Evolutionary conservation across 2,797 vertebrate species (phyloP).

Genomic region (Peromyscus melanophrys): DNA sequence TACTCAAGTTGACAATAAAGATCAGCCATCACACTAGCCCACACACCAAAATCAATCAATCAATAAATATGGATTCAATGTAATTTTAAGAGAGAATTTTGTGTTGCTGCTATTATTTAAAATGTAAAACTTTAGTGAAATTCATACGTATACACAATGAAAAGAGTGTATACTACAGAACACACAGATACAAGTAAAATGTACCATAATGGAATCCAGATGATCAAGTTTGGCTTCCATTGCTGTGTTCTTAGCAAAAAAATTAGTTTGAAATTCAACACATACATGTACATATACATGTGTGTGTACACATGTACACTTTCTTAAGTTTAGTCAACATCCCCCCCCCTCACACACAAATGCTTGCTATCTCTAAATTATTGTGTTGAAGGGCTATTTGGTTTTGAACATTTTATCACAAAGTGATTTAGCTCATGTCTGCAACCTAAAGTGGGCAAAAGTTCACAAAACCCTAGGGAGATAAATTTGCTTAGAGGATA

Average conservation of each 20-base stretch:
- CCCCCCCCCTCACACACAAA: not conserved
- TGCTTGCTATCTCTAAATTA: slow-evolving; percentile 26
- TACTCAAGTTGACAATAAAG: not conserved
- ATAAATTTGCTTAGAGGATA: not conserved
- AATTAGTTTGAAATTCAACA: slow-evolving; percentile 24
- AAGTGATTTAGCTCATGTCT: slow-evolving; percentile 46
- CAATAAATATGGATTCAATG: not conserved
- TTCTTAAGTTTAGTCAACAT: slow-evolving; percentile 63
- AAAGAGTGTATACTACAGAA: slow-evolving; percentile 37
- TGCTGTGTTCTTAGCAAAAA: not conserved
- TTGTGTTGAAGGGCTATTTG: slow-evolving; percentile 58
- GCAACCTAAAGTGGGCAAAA: not conserved
- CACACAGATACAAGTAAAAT: slow-evolving; percentile 53
- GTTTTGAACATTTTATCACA: slow-evolving; percentile 64
- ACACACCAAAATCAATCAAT: not conserved
- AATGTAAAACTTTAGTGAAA: slow-evolving; percentile 37
- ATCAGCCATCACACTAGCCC: not conserved
- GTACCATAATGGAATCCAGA: slow-evolving; percentile 44
- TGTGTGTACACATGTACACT: not conserved
- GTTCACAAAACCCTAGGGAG: slow-evolving; percentile 9
- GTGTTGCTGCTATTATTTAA: slow-evolving; percentile 8
- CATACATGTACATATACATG: not conserved
- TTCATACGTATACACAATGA: slow-evolving; percentile 15
- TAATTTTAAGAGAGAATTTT: slow-evolving; percentile 42
- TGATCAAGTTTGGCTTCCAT: not conserved